phyloP scores from a whole-genome alignment of 2,888 invertebrate genomes.

The Schizaphis graminum region DNA sequence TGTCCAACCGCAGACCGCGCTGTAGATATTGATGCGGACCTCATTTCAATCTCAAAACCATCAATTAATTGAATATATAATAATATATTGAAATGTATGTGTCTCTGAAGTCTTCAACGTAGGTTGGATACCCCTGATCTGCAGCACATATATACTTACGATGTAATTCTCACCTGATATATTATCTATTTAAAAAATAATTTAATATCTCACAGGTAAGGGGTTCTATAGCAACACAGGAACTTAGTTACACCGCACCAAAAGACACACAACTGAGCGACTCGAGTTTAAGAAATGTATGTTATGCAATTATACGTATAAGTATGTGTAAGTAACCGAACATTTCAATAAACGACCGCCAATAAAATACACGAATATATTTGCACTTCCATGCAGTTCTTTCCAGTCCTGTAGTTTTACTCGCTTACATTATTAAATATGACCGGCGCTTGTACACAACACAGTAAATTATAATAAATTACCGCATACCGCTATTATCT shows the following conservation, averaged over 20 bases:
- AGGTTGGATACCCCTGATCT: too few relatives aligned
- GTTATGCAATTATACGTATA: not conserved
- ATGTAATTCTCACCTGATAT: too few relatives aligned
- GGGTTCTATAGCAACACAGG: not conserved
- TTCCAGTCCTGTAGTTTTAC: not conserved
- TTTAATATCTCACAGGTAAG: not conserved
- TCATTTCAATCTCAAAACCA: too few relatives aligned
- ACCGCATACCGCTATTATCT: not conserved
- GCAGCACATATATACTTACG: too few relatives aligned
- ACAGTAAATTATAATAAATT: not conserved
- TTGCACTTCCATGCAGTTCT: not conserved
- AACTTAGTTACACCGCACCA: not conserved
- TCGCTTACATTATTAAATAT: not conserved
- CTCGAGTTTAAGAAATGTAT: not conserved
- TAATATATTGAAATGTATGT: too few relatives aligned
- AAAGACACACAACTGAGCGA: not conserved
- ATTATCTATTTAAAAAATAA: not conserved
- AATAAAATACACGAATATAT: not conserved
- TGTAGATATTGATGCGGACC: too few relatives aligned
- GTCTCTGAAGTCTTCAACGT: too few relatives aligned
- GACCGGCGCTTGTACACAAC: not conserved
- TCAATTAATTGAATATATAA: too few relatives aligned
- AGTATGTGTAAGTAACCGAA: not conserved
- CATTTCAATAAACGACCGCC: not conserved
- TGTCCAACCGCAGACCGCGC: too few relatives aligned